Percentiles rank a stretch among this genome's conserved stretches.
phyloP scores from a whole-genome alignment of 1,140 invertebrate species.

The Plodia interpunctella region DNA sequence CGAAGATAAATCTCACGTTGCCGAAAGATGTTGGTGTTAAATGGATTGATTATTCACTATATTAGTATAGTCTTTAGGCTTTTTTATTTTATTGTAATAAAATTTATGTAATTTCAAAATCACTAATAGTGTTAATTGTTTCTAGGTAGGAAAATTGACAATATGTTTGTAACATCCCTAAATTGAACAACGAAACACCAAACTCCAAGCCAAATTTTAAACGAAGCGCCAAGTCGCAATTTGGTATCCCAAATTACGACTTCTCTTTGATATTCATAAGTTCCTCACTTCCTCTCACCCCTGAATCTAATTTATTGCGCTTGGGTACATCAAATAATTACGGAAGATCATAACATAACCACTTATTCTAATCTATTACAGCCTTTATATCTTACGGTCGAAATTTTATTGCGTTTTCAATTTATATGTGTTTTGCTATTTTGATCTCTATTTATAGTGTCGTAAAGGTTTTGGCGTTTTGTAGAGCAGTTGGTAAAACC shows the following conservation, averaged over 20 bases:
- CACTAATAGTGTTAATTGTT: too few species aligned
- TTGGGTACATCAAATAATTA: slow-evolving; percentile 11
- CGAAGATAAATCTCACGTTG: slow-evolving; percentile 3
- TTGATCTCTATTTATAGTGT: background rate
- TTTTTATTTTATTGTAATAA: too few species aligned
- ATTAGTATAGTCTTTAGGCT: background rate
- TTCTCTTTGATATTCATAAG: background rate
- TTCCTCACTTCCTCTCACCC: background rate
- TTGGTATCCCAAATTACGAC: background rate
- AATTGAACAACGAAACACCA: too few species aligned
- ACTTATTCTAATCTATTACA: slow-evolving; percentile 10
- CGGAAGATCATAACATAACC: slow-evolving; percentile 6
- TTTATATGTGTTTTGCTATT: background rate
- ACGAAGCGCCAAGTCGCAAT: too few species aligned
- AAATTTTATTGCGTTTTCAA: background rate
- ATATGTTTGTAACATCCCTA: too few species aligned
- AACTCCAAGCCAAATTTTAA: too few species aligned
- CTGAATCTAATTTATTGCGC: background rate
- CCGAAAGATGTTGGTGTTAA: background rate
- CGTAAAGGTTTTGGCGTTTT: background rate
- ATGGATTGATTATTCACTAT: background rate
- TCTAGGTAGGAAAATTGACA: too few species aligned
- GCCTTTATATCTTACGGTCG: slow-evolving; percentile 6
- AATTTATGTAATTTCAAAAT: too few species aligned
- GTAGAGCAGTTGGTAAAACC: background rate